Conservation (phyloP, 1,140 invertebrate genomes). For the Drosophila guanche region DNA sequence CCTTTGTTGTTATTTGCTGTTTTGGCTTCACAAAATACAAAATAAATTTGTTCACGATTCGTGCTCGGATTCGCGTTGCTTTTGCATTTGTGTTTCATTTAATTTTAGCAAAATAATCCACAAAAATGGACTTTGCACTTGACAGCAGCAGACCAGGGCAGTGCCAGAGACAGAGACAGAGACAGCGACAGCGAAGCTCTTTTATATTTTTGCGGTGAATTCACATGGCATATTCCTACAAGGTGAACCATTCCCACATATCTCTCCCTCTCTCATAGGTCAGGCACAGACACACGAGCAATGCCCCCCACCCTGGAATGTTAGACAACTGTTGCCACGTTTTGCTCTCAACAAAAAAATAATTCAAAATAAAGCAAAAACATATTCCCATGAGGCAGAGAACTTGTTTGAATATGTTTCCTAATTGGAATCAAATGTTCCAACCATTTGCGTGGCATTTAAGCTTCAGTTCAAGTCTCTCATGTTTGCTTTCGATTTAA, state of each 20-base stretch:
- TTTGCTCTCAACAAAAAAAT: conserved; percentile 58
- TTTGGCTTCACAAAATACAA: conserved; percentile 24
- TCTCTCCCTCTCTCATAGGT: no score
- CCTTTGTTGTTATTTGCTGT: conserved; percentile 29
- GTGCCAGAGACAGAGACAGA: no score
- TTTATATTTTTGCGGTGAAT: conserved; percentile 61
- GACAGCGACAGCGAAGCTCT: conserved; percentile 25
- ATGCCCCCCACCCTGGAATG: conserved; percentile 22
- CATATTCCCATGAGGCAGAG: conserved; percentile 7
- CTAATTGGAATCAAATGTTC: conserved; percentile 24
- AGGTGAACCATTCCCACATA: no score
- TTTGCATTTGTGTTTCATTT: conserved; percentile 70
- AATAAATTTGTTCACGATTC: conserved; percentile 66
- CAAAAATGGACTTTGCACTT: conserved; percentile 72
- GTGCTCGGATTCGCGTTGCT: conserved; percentile 42
- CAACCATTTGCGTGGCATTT: conserved; percentile 4
- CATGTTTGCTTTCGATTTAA: no score
- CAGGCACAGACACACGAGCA: no score
- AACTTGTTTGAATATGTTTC: conserved; percentile 24
- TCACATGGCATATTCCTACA: no score
- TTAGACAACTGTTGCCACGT: conserved; percentile 62
- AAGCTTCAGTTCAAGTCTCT: no score
- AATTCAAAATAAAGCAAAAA: conserved; percentile 26
- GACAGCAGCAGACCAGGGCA: conserved; percentile 15
- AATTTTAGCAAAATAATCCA: conserved; percentile 75